These are phyloP conservation scores for Bembecia ichneumoniformis DNA, from an alignment of 2,888 invertebrate genomes.

Conservation along the genomic window DNA sequence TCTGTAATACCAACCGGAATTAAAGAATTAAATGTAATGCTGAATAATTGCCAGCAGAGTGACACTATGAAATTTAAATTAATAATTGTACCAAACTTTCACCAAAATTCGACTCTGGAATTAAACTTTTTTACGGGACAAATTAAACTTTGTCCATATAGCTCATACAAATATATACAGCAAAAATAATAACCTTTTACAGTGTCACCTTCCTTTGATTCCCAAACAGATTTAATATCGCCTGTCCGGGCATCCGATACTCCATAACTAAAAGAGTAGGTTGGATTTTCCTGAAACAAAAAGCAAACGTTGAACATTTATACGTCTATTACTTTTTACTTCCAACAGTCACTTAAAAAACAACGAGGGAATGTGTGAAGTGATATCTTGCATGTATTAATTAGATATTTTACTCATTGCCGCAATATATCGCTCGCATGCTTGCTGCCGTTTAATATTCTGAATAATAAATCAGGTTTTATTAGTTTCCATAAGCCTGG, in stretches of 20 bases:
- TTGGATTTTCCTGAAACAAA: constrained; percentile 64
- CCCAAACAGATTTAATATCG: constrained; percentile 75
- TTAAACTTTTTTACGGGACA: not conserved
- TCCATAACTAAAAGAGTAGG: constrained; percentile 75
- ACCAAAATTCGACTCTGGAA: too few species aligned
- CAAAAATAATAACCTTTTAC: constrained; percentile 55
- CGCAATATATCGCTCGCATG: constrained; percentile 47
- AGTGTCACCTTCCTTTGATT: constrained; percentile 73
- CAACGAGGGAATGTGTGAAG: constrained; percentile 39
- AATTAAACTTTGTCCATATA: not conserved
- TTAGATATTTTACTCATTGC: constrained; percentile 51
- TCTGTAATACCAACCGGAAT: too few species aligned
- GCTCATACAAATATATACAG: not conserved
- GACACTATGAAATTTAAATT: too few species aligned
- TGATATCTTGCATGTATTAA: constrained; percentile 51
- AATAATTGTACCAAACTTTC: too few species aligned
- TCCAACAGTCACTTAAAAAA: constrained; percentile 21
- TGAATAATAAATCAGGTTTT: constrained; percentile 49
- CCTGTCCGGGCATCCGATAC: constrained; percentile 74
- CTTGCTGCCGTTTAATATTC: constrained; percentile 46
- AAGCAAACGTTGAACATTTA: constrained; percentile 16
- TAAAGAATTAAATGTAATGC: too few species aligned
- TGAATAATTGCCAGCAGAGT: too few species aligned
- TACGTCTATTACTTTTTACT: constrained; percentile 22
- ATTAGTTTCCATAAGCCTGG: constrained; percentile 48